Conservation (phyloP, 2,888 invertebrate species). For the Furcula furcula region DNA sequence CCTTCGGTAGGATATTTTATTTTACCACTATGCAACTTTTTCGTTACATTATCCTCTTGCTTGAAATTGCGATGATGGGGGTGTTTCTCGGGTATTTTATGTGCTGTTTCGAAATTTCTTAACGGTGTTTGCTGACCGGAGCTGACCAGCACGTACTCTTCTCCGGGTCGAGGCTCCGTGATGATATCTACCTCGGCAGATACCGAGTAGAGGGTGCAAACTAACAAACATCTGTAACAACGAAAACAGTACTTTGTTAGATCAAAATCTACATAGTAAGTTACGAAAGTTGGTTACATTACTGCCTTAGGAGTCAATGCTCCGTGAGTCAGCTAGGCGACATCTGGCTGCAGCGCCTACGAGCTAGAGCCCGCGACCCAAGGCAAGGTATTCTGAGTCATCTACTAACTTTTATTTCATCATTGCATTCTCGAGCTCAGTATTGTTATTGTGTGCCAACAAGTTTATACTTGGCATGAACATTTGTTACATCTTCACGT, state of each 20-base stretch:
- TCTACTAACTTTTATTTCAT: slow-evolving; percentile 56
- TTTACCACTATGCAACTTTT: slow-evolving; percentile 62
- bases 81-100: slow-evolving; percentile 84
- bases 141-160: slow-evolving; percentile 85
- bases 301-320: slow-evolving; percentile 46
- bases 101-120: slow-evolving; percentile 85
- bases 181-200: slow-evolving; percentile 82
- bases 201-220: slow-evolving; percentile 65
- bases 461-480: slow-evolving; percentile 22
- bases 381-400: slow-evolving; percentile 62
- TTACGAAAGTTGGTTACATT: slow-evolving; percentile 47
- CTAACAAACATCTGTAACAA: slow-evolving; percentile 78
- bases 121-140: slow-evolving; percentile 73
- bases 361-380: slow-evolving; percentile 35
- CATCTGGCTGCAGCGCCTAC: slow-evolving; percentile 63
- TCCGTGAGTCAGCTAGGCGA: slow-evolving; percentile 66
- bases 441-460: slow-evolving; percentile 37
- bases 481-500: slow-evolving; percentile 33
- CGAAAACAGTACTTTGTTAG: slow-evolving; percentile 30
- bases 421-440: slow-evolving; percentile 48
- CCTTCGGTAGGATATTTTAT: slow-evolving; percentile 65
- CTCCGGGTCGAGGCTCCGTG: slow-evolving; percentile 84
- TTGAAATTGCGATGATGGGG: slow-evolving; percentile 56
- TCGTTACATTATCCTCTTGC: slow-evolving; percentile 63
- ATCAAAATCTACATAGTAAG: slow-evolving; percentile 31